Evolutionary conservation across 2,797 vertebrate genomes (phyloP).

Genomic region (Euthynnus affinis): DNA sequence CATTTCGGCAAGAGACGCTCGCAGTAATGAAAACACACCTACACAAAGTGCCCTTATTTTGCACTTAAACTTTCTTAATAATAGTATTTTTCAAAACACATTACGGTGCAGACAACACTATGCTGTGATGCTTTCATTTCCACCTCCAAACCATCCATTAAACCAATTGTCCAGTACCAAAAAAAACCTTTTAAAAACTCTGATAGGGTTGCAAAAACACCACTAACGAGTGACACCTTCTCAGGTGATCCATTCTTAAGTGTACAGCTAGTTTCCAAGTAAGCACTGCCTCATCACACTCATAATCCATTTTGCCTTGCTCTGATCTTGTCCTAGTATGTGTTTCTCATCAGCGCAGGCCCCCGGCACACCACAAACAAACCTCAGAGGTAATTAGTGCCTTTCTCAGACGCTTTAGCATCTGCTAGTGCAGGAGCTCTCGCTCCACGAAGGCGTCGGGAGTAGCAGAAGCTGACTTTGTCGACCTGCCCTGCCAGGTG

Average conservation of each 20-base stretch:
- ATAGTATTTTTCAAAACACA: conserved; percentile 25
- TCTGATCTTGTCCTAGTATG: conserved; percentile 74
- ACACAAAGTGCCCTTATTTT: conserved; percentile 36
- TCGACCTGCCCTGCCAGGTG: conserved; percentile 69
- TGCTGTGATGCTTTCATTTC: not conserved
- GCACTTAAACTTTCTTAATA: conserved; percentile 33
- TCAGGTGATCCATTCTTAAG: conserved; percentile 24
- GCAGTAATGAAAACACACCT: conserved; percentile 38
- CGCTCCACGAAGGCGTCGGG: not conserved
- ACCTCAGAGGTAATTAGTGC: conserved; percentile 79
- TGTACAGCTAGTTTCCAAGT: conserved; percentile 26
- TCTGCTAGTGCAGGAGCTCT: conserved; percentile 60
- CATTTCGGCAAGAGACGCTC: conserved; percentile 8
- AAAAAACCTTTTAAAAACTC: not conserved
- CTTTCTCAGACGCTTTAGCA: conserved; percentile 65
- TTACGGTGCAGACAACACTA: conserved; percentile 1
- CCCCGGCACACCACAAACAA: conserved; percentile 55
- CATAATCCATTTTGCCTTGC: conserved; percentile 50
- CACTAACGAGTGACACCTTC: conserved; percentile 26
- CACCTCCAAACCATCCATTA: conserved; percentile 17
- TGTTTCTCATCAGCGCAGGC: conserved; percentile 58
- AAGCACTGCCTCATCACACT: conserved; percentile 21
- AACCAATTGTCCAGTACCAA: not conserved
- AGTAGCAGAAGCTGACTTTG: conserved; percentile 14
- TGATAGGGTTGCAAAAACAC: not conserved